A percentile compares a stretch with the other conserved stretches of the same genome.
phyloP scores from a whole-genome alignment of 2,113 vertebrate genomes.

The Elephantulus edwardii region DNA sequence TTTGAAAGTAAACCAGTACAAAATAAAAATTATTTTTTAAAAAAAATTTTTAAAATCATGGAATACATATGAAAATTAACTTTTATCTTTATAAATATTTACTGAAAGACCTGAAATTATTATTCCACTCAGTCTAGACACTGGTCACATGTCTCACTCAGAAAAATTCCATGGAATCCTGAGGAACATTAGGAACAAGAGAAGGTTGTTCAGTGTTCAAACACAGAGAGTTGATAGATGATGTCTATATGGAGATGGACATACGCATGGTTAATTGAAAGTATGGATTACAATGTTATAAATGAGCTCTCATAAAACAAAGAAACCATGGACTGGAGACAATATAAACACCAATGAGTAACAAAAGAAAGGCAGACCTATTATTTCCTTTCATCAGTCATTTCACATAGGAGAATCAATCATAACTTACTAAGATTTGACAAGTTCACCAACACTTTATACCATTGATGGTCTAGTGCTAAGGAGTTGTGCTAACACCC shows the following conservation, averaged over 20 bases:
- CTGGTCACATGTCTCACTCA: neutral
- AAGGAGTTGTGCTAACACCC: too few species aligned
- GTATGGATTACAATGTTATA: constrained; percentile 37
- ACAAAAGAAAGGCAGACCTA: neutral
- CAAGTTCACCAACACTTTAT: constrained; percentile 4
- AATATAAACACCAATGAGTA: neutral
- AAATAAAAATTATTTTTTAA: too few species aligned
- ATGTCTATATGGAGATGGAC: neutral
- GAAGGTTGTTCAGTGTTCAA: too few species aligned
- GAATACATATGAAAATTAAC: too few species aligned
- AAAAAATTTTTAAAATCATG: too few species aligned
- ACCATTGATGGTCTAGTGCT: too few species aligned
- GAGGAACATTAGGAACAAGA: neutral
- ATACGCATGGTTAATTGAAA: neutral
- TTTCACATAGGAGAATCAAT: neutral
- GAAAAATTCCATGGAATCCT: neutral
- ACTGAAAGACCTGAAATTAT: neutral
- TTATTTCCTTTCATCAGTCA: neutral
- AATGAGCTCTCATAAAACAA: constrained; percentile 55
- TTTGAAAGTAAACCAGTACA: too few species aligned
- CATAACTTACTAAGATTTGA: neutral
- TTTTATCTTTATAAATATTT: constrained; percentile 25
- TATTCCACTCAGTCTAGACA: neutral
- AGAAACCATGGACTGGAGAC: constrained; percentile 28
- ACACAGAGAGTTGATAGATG: neutral